phyloP scores from a whole-genome alignment of 2,888 invertebrate species.

The Macaria notata region DNA sequence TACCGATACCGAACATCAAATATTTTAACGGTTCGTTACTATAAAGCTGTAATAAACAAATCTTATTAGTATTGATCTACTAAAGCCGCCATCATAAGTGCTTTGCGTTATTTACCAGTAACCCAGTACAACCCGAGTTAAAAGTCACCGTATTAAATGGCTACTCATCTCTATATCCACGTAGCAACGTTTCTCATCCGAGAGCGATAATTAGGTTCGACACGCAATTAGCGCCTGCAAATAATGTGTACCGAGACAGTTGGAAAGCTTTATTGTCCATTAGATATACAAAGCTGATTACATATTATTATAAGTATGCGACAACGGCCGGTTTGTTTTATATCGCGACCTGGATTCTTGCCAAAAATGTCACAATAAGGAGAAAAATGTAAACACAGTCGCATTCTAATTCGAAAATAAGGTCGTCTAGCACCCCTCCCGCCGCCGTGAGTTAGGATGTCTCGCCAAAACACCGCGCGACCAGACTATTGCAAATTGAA shows the following conservation, averaged over 20 bases:
- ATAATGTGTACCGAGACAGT: constrained; percentile 15
- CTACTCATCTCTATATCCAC: not conserved
- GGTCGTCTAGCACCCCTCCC: constrained; percentile 64
- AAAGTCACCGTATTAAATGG: not conserved
- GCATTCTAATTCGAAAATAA: constrained; percentile 76
- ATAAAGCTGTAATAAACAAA: no score
- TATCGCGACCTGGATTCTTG: constrained; percentile 65
- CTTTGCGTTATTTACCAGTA: no score
- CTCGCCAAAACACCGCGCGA: constrained; percentile 68
- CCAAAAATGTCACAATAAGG: constrained; percentile 75
- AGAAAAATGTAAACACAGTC: constrained; percentile 77
- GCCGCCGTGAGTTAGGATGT: constrained; percentile 52
- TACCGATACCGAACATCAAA: no score
- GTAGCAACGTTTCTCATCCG: constrained; percentile 4
- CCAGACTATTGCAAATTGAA: constrained; percentile 30
- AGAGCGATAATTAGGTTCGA: not conserved
- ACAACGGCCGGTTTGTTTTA: constrained; percentile 54
- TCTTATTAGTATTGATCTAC: no score
- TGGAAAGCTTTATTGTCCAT: constrained; percentile 23
- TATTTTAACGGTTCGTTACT: no score
- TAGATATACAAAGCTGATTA: constrained; percentile 22
- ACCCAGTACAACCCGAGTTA: no score
- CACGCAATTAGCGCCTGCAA: constrained; percentile 27
- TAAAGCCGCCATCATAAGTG: no score
- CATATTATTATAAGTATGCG: constrained; percentile 39